Base-by-base conservation (phyloP, 2,797 vertebrate species). In the Cynopterus sphinx region DNA sequence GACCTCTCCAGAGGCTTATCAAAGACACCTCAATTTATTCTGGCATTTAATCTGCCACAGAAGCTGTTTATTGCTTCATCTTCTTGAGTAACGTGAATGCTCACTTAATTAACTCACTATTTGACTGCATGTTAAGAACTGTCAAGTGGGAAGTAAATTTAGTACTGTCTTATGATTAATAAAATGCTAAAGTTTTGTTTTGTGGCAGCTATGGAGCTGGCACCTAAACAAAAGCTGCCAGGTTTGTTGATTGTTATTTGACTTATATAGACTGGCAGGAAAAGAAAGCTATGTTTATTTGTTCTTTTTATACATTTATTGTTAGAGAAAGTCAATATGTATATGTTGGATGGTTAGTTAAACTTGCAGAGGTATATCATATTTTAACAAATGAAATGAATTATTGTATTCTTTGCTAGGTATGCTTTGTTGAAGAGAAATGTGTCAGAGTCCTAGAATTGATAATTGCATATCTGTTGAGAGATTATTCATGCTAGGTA, bases 41-140 rank as follows among this genome's bases (percentile, higher is more conserved):
- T 71, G n/a, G 39, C 86, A 93, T 89, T 96, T 97, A 92, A 95
- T 96, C 90, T 97, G 91, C 83, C 82, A 89, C 59, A 90, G 94
- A 96, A 89, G n/a, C 94, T 5, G 12, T 97, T 97, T 95, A 97
- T 96, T 96, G 82, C 92, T 95, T 98, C 86, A 95, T 96, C 87
- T 97, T 97, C 83, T 81, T 87, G 65, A 97, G 92, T 92, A 93
- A 94, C 9, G 2, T 81, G 94, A 94, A 93, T 81, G 61, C 85
- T 96, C 94, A 95, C 70, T 98, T 98, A 97, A 98, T 97, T 97
- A 96, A 97, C 92, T 97, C 94, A 93, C 86, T 49, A 83, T 97
- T 97, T 95, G 96, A 96, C 91, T 94, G 74, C 59, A 75, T 96
- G 77, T 95, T 97, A 97, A 96, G 97, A 97, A 90, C 88, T 95